Conservation (phyloP, 2,113 vertebrate genomes). For the Paramisgurnus dabryanus region DNA sequence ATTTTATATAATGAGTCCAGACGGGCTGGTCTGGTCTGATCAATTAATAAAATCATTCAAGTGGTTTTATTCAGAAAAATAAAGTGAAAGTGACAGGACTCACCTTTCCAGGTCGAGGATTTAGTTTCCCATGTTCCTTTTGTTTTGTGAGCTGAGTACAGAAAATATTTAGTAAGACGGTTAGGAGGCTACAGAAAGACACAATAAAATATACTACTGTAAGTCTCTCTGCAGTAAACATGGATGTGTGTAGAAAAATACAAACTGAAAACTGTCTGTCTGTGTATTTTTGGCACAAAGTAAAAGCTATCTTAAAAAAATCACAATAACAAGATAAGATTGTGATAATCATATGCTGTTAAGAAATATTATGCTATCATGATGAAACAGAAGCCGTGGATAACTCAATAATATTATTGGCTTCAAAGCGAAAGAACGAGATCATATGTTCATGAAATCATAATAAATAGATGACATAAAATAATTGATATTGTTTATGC, state of each 20-base stretch:
- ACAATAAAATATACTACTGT: too few species aligned
- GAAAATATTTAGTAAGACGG: neutral
- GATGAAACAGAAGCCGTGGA: too few species aligned
- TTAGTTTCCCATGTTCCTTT: conserved; percentile 83
- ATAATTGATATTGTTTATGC: too few species aligned
- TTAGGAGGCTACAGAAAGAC: too few species aligned
- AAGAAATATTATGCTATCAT: too few species aligned
- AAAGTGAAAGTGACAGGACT: conserved; percentile 45
- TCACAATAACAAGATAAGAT: neutral
- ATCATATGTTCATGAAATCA: too few species aligned
- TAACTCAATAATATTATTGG: too few species aligned
- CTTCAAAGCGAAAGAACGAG: too few species aligned
- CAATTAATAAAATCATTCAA: neutral
- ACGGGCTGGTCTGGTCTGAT: neutral
- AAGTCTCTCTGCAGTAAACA: neutral
- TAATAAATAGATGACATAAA: too few species aligned
- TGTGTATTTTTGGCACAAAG: neutral
- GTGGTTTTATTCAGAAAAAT: neutral
- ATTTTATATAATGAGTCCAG: neutral
- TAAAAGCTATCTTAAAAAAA: neutral
- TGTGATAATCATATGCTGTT: too few species aligned
- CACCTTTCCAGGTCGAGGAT: conserved; percentile 94
- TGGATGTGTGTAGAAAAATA: too few species aligned
- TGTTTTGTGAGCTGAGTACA: conserved; percentile 74
- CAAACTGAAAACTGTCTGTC: neutral